Conservation (phyloP, 1,140 invertebrate genomes). For the Odontomachus brunneus region DNA sequence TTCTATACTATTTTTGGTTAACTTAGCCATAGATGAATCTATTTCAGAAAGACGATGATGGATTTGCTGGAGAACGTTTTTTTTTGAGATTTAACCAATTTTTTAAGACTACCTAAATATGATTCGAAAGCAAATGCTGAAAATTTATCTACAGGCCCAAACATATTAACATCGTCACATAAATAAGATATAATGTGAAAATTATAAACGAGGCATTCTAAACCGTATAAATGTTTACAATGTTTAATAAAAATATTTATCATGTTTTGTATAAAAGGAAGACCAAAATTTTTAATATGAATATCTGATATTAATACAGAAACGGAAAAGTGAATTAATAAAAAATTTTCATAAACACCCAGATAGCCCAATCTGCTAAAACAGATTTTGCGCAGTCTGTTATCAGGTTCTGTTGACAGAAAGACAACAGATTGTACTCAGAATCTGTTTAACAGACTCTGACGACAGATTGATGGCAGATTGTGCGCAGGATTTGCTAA, state of each 20-base stretch:
- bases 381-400: too few relatives aligned
- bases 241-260: neutral
- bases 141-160: slow-evolving; percentile 10
- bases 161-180: slow-evolving; percentile 21
- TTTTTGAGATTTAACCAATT: neutral
- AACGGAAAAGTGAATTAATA: neutral
- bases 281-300: neutral
- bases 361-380: too few relatives aligned
- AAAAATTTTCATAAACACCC: slow-evolving; percentile 19
- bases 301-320: slow-evolving; percentile 14
- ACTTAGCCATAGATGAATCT: neutral
- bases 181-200: neutral
- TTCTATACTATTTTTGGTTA: too few relatives aligned
- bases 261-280: neutral
- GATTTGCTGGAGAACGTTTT: slow-evolving; percentile 7
- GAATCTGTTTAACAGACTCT: too few relatives aligned
- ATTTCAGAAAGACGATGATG: slow-evolving; percentile 5
- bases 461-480: too few relatives aligned
- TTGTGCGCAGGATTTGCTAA: too few relatives aligned
- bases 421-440: too few relatives aligned
- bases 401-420: too few relatives aligned
- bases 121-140: slow-evolving; percentile 28
- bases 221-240: neutral
- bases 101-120: slow-evolving; percentile 17
- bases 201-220: slow-evolving; percentile 4